These are phyloP conservation scores for Indri indri DNA, from an alignment of 2,113 vertebrate species.

Conservation along the genomic window DNA sequence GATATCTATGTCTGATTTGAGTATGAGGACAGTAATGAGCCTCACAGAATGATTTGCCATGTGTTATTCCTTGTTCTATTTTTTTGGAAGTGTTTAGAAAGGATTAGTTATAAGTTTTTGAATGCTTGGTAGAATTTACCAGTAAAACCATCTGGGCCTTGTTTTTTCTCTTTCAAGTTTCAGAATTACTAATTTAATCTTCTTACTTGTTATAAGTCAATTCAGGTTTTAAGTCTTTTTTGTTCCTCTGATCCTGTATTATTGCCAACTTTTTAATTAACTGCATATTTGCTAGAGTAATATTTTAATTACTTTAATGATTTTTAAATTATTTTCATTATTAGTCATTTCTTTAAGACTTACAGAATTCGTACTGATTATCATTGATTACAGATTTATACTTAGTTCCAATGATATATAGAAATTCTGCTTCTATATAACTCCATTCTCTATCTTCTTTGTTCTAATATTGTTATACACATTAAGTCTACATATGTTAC, in stretches of 20 bases:
- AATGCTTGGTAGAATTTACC: neutral
- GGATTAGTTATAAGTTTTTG: neutral
- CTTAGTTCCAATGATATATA: neutral
- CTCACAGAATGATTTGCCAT: neutral
- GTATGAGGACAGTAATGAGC: neutral
- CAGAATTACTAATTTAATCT: neutral
- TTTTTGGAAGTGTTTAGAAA: neutral
- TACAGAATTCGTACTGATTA: neutral
- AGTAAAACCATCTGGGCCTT: neutral
- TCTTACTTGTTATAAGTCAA: neutral
- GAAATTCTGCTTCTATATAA: neutral
- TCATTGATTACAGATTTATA: neutral
- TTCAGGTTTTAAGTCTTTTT: neutral
- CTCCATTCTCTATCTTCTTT: neutral
- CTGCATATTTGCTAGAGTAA: neutral
- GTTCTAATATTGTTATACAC: neutral
- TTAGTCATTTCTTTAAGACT: neutral
- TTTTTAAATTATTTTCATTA: neutral
- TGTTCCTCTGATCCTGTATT: neutral
- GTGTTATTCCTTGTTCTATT: neutral
- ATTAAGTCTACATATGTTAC: neutral
- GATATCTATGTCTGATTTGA: neutral
- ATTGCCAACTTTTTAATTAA: neutral
- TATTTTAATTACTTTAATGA: neutral
- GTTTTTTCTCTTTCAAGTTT: neutral